phyloP scores from a whole-genome alignment of 2,888 invertebrate genomes.

The Laothoe populi region DNA sequence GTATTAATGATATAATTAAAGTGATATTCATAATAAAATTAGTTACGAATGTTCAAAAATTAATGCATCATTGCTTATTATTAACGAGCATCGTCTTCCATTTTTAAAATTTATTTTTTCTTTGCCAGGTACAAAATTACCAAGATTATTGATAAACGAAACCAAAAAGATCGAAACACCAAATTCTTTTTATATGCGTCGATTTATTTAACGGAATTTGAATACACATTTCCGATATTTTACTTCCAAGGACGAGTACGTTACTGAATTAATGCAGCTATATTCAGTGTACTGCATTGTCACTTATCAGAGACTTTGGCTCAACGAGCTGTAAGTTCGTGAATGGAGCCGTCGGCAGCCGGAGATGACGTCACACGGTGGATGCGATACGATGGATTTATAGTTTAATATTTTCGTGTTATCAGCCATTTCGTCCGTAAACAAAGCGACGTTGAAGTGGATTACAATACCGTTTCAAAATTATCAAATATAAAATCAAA shows the following conservation, averaged over 20 bases:
- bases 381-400: conserved; percentile 20
- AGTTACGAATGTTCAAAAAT: no score
- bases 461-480: conserved; percentile 8
- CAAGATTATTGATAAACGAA: no score
- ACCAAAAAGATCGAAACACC: no score
- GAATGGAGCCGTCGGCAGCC: conserved; percentile 16
- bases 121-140: no score
- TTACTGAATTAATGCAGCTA: neutral
- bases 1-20: no score
- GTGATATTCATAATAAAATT: no score
- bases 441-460: conserved; percentile 20
- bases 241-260: neutral
- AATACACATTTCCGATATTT: neutral
- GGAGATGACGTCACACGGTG: conserved; percentile 19
- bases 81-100: no score
- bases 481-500: no score
- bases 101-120: no score
- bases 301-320: conserved; percentile 20
- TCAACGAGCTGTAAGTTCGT: conserved; percentile 26
- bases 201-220: no score
- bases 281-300: neutral
- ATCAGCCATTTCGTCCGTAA: conserved; percentile 15
- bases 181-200: no score
- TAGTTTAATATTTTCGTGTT: conserved; percentile 18
- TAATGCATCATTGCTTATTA: no score